Percentiles rank a stretch among this genome's conserved stretches.
Evolutionary conservation across 2,797 vertebrate genomes (phyloP).

Genomic region (Lemur catta): DNA sequence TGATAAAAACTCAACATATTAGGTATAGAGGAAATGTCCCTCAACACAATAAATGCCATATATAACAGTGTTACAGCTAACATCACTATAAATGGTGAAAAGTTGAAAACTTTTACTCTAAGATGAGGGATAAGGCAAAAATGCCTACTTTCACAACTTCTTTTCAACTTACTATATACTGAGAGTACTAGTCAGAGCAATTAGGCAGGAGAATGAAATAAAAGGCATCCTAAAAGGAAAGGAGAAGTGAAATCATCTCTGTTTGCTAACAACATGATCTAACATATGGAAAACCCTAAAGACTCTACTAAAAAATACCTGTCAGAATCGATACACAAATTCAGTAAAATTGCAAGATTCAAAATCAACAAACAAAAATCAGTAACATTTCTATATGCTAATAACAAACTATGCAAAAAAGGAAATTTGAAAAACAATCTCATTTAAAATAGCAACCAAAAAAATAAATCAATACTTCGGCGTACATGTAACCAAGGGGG

Average conservation of each 20-base stretch:
- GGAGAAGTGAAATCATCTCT: neutral
- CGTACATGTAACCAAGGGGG: too few relatives aligned
- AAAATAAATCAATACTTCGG: too few relatives aligned
- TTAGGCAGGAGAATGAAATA: neutral
- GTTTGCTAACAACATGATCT: neutral
- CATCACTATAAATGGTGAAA: too few relatives aligned
- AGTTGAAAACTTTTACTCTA: too few relatives aligned
- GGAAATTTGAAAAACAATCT: too few relatives aligned
- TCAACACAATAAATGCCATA: neutral
- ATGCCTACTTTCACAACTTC: too few relatives aligned
- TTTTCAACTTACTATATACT: too few relatives aligned
- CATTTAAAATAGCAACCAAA: too few relatives aligned
- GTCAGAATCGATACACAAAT: neutral
- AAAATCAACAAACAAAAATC: neutral
- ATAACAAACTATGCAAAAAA: too few relatives aligned
- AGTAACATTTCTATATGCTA: too few relatives aligned
- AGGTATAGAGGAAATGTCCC: neutral
- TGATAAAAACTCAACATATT: neutral
- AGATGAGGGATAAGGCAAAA: too few relatives aligned
- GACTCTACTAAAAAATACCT: neutral
- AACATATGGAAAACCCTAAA: too few relatives aligned
- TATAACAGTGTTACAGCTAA: neutral
- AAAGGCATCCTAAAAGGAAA: neutral
- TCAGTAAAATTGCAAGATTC: neutral
- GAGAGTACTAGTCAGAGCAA: neutral